Percentiles rank a stretch among this genome's conserved stretches.
Evolutionary conservation across 2,888 invertebrate species (phyloP).

Genomic region (Clostera curtula): DNA sequence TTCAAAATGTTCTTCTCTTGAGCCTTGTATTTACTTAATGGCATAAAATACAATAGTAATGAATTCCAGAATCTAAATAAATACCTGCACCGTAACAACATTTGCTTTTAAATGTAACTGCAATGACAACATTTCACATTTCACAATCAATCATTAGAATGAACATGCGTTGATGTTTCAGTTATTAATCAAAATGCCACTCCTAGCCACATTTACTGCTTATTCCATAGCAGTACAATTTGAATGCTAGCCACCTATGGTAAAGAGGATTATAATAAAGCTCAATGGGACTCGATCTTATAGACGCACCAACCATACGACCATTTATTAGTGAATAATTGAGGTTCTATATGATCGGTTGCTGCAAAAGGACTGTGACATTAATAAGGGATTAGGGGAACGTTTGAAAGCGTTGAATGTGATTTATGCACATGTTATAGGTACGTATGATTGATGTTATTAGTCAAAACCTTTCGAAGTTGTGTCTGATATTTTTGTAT

Average conservation of each 20-base stretch:
- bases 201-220: neutral
- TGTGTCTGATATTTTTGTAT: too few relatives aligned
- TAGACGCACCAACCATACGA: constrained; percentile 11
- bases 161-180: too few relatives aligned
- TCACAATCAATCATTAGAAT: too few relatives aligned
- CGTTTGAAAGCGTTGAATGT: neutral
- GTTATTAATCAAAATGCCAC: too few relatives aligned
- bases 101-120: too few relatives aligned
- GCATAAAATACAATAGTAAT: too few relatives aligned
- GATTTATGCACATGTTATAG: neutral
- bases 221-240: constrained; percentile 1
- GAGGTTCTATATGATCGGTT: constrained; percentile 13
- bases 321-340: constrained; percentile 25
- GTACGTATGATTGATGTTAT: too few relatives aligned
- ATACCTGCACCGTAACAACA: too few relatives aligned
- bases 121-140: too few relatives aligned
- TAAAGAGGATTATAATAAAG: constrained; percentile 39
- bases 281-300: constrained; percentile 21
- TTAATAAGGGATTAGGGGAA: constrained; percentile 6
- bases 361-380: neutral
- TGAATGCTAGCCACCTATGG: constrained; percentile 20
- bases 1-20: too few relatives aligned
- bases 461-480: neutral
- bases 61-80: too few relatives aligned
- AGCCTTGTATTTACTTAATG: too few relatives aligned